Conservation (phyloP, 2,797 vertebrate species). For the Melanotaenia parkinsoni region DNA sequence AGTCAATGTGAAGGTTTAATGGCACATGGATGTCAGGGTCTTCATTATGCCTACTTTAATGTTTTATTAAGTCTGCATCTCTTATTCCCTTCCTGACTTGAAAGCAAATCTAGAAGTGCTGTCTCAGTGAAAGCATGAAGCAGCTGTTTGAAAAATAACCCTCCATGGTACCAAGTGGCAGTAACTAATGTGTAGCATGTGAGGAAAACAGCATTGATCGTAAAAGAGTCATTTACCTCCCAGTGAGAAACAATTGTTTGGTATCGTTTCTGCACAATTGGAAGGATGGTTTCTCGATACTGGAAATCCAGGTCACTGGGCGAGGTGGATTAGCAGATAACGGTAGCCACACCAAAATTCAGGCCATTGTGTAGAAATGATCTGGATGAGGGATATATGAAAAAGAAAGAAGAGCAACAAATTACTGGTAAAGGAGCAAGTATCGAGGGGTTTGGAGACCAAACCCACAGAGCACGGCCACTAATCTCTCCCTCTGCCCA, state of each 20-base stretch:
- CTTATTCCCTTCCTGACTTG: slow-evolving; percentile 13
- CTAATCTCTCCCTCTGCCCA: slow-evolving; percentile 45
- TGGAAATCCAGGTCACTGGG: slow-evolving; percentile 42
- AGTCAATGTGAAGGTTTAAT: slow-evolving; percentile 20
- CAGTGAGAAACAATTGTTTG: slow-evolving; percentile 68
- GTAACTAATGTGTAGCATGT: slow-evolving; percentile 66
- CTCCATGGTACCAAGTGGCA: slow-evolving; percentile 53
- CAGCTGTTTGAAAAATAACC: slow-evolving; percentile 66
- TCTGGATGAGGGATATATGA: slow-evolving; percentile 50
- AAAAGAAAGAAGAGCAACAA: slow-evolving; percentile 47
- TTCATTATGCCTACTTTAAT: slow-evolving; percentile 40
- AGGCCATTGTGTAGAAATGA: slow-evolving; percentile 64
- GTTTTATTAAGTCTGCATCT: slow-evolving; percentile 31
- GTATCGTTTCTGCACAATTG: slow-evolving; percentile 48
- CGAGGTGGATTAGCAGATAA: slow-evolving; percentile 22
- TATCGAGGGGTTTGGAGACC: slow-evolving; percentile 43
- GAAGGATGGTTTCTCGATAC: slow-evolving; percentile 64
- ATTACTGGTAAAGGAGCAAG: slow-evolving; percentile 55
- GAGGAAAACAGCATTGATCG: slow-evolving; percentile 72
- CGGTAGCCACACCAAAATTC: slow-evolving; percentile 38
- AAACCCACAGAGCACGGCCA: slow-evolving; percentile 22
- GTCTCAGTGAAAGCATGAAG: slow-evolving; percentile 40
- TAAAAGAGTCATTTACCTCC: slow-evolving; percentile 68
- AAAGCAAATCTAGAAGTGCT: slow-evolving; percentile 38
- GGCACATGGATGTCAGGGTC: slow-evolving; percentile 28